phyloP scores from a whole-genome alignment of 2,113 vertebrate genomes.

The Hippoglossus stenolepis region DNA sequence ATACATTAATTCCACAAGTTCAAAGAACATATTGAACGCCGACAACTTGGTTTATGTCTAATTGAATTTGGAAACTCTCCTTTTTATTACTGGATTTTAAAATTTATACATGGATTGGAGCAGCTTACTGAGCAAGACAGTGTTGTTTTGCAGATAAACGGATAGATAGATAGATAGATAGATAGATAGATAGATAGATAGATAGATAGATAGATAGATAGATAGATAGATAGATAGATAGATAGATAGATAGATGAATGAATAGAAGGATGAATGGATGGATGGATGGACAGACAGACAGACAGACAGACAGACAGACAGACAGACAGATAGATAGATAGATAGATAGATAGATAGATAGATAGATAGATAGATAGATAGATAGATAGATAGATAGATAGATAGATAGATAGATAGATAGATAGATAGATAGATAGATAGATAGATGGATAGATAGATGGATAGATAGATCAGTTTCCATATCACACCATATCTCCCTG shows the following conservation, averaged over 20 bases:
- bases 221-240: conserved; percentile 27
- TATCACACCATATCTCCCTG: conserved; percentile 40
- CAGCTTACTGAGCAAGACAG: conserved; percentile 37
- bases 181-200: conserved; percentile 48
- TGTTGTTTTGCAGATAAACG: conserved; percentile 18
- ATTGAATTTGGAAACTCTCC: conserved; percentile 59
- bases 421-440: conserved; percentile 40
- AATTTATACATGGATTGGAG: conserved; percentile 10
- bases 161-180: conserved; percentile 46
- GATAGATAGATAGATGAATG: no score
- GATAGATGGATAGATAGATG: conserved; percentile 48
- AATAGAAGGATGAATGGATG: no score
- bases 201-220: conserved; percentile 51
- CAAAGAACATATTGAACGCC: conserved; percentile 72
- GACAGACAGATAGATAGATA: conserved; percentile 46
- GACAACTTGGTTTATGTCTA: conserved; percentile 69
- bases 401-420: no score
- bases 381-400: no score
- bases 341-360: conserved; percentile 39
- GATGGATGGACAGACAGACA: no score
- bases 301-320: background rate
- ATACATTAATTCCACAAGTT: conserved; percentile 94
- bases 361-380: background rate
- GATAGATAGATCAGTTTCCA: conserved; percentile 49
- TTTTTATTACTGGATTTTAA: conserved; percentile 46